These are phyloP conservation scores for Anthophora plumipes DNA, from an alignment of 2,888 invertebrate species.

Conservation along the genomic window DNA sequence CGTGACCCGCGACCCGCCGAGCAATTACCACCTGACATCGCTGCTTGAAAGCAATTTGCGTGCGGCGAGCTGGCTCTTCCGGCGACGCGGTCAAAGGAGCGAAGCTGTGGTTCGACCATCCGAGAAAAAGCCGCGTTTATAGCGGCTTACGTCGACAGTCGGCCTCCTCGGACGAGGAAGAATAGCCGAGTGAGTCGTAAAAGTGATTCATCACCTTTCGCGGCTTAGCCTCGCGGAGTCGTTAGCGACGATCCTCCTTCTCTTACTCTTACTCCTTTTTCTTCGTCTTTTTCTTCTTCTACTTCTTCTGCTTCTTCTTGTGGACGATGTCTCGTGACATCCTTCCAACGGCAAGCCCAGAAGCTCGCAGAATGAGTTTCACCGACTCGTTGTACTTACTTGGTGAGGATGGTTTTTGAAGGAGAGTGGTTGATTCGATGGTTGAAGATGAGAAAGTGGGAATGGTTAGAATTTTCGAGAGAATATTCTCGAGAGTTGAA, in stretches of 20 bases:
- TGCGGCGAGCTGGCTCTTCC: constrained; percentile 53
- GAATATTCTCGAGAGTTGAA: too few relatives aligned
- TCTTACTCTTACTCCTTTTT: constrained; percentile 1
- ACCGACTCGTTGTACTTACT: not conserved
- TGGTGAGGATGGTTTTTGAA: not conserved
- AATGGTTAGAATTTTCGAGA: not conserved
- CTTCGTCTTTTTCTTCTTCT: constrained; percentile 19
- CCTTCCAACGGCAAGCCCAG: constrained; percentile 63
- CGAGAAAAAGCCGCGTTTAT: constrained; percentile 45
- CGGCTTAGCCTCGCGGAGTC: constrained; percentile 52
- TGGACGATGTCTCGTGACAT: constrained; percentile 42
- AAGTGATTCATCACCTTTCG: constrained; percentile 71
- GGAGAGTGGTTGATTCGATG: not conserved
- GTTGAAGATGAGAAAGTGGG: not conserved
- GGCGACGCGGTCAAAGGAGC: constrained; percentile 18
- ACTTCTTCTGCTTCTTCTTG: too few relatives aligned
- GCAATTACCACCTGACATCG: constrained; percentile 70
- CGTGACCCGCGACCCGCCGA: constrained; percentile 58
- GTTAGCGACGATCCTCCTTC: constrained; percentile 65
- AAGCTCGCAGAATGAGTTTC: constrained; percentile 40
- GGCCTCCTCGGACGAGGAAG: constrained; percentile 40
- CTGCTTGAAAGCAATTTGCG: constrained; percentile 69
- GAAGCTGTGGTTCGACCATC: not conserved
- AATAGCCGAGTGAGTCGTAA: constrained; percentile 58
- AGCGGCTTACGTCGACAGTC: constrained; percentile 50